These are phyloP conservation scores for Andrena dorsata DNA, from an alignment of 2,888 invertebrate species.

Conservation along the genomic window DNA sequence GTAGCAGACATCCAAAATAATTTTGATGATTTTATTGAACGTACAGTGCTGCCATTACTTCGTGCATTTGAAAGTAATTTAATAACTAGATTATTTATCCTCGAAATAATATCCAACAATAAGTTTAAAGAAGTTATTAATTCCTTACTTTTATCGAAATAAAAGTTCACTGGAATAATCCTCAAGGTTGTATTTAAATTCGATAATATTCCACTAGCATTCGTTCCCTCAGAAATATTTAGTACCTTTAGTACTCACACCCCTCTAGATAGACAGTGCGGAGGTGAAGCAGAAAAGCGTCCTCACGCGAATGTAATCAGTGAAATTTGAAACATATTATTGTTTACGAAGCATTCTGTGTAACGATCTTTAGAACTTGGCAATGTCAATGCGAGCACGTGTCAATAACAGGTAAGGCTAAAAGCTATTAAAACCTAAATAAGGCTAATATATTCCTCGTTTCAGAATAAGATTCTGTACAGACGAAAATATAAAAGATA, in stretches of 20 bases:
- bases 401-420: not conserved
- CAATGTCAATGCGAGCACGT: constrained; percentile 7
- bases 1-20: too few relatives aligned
- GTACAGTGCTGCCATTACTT: not conserved
- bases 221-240: too few relatives aligned
- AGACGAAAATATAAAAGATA: not conserved
- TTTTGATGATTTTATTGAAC: too few relatives aligned
- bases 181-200: too few relatives aligned
- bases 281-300: not conserved
- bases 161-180: too few relatives aligned
- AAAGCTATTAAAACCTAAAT: too few relatives aligned
- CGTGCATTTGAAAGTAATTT: not conserved
- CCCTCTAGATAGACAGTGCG: too few relatives aligned
- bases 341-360: not conserved
- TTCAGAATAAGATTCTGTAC: not conserved
- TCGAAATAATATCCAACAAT: not conserved
- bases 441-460: not conserved
- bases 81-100: not conserved
- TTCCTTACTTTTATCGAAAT: too few relatives aligned
- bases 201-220: too few relatives aligned
- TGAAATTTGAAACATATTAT: not conserved
- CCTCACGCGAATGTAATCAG: not conserved
- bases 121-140: too few relatives aligned
- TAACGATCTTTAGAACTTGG: not conserved
- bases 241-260: too few relatives aligned